A percentile compares a stretch with the other conserved stretches of the same genome.
phyloP scores from a whole-genome alignment of 1,140 invertebrate genomes.

The Microplitis demolitor region DNA sequence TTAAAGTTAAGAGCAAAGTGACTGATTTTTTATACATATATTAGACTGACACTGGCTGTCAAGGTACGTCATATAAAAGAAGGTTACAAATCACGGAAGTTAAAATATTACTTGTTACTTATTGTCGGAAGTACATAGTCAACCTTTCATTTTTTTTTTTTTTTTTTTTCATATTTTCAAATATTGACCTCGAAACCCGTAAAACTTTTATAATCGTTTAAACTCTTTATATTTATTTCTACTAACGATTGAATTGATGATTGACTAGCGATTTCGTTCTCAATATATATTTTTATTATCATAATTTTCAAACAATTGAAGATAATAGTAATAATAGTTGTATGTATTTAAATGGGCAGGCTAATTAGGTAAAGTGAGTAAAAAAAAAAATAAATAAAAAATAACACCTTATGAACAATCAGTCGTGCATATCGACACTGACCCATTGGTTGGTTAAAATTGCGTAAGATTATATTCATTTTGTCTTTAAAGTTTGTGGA shows the following conservation, averaged over 20 bases:
- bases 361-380: neutral
- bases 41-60: neutral
- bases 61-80: conserved; percentile 6
- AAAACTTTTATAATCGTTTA: too few relatives aligned
- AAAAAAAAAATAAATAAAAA: conserved; percentile 9
- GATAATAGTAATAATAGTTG: too few relatives aligned
- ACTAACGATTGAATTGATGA: neutral
- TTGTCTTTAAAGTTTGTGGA: neutral
- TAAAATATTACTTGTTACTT: neutral
- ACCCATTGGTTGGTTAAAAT: conserved; percentile 27
- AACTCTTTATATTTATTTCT: neutral
- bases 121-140: neutral
- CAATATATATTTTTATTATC: too few relatives aligned
- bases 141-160: neutral
- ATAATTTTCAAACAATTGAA: too few relatives aligned
- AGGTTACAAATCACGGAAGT: conserved; percentile 8
- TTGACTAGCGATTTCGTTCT: too few relatives aligned
- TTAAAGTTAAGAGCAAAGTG: conserved; percentile 7
- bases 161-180: neutral
- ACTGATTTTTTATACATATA: neutral
- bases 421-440: conserved; percentile 37
- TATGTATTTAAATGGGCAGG: neutral
- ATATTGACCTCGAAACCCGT: neutral
- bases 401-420: conserved; percentile 16
- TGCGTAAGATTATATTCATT: conserved; percentile 17